Evolutionary conservation across 2,113 vertebrate genomes (phyloP), one percentile per base, ranked within the genome.

Genomic region (Solea senegalensis): DNA sequence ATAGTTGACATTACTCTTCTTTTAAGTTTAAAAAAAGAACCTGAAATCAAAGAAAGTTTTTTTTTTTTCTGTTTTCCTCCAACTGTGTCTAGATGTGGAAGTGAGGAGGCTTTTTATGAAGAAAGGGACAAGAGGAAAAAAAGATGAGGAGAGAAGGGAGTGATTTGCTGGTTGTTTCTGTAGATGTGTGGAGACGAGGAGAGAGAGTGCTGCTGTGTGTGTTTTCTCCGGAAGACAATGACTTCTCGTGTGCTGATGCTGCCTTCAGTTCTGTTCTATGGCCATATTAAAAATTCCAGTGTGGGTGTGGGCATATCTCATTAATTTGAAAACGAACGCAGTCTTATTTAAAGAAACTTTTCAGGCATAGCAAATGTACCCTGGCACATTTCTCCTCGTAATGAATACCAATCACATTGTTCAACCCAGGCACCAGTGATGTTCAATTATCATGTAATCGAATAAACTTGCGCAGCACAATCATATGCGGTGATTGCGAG

Each of bases 251-350:
- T 2, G 26, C 39, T 41, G 55, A 34, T 49, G 48, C 71, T 49
- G 48, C 71, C 28, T 66, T 67, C 57, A 69, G 0, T 76, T 69
- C 44, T 43, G 13, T 72, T 81, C 66, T 60, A 61, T 78, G 63
- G 65, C 55, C 65, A 51, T 11, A 41, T 64, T 54, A 21, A 65
- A 53, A 69, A 61, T 64, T 2, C 26, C 16, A 39, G 56, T 34
- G 63, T 49, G 49, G 10, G 15, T 62, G 45, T 76, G 26, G 40
- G 45, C 51, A 10, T 26, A 57, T 74, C 69, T 86, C 67, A 69
- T 86, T 69, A 62, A 69, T 79, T 79, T 40, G 80, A 55, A 48
- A 83, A 66, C 67, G 5, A 83, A 66, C 67, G 5, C 48, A 9
- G 49, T 52, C 39, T 56, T 48, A 69, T 55, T 69, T 34, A 16